phyloP scores from a whole-genome alignment of 2,113 vertebrate genomes.

The Cheilinus undulatus region DNA sequence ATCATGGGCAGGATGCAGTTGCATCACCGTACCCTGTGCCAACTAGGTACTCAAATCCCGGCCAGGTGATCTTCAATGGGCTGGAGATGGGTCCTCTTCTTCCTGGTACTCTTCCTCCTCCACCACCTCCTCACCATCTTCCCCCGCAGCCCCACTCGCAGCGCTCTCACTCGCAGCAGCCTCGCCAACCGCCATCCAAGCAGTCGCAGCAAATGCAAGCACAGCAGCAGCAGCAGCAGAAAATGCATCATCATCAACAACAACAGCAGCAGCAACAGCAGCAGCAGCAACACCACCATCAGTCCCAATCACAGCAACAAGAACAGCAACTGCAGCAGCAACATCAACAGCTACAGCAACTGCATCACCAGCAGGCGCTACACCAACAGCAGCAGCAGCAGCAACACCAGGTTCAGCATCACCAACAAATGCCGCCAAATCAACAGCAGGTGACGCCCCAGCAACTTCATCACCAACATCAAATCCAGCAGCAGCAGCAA shows the following conservation, averaged over 20 bases:
- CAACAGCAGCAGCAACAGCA: slow-evolving; percentile 63
- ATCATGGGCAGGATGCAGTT: slow-evolving; percentile 81
- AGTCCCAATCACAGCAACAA: slow-evolving; percentile 43
- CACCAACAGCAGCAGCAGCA: slow-evolving; percentile 63
- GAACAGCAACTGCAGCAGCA: slow-evolving; percentile 50
- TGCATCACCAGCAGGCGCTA: slow-evolving; percentile 57
- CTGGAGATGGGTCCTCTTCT: slow-evolving; percentile 87
- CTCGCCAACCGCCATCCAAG: slow-evolving; percentile 71
- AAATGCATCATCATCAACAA: slow-evolving; percentile 71
- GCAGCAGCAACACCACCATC: slow-evolving; percentile 47
- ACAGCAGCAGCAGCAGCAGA: slow-evolving; percentile 64
- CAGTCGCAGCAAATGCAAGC: slow-evolving; percentile 71
- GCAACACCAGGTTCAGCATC: slow-evolving; percentile 72
- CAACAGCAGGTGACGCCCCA: slow-evolving; percentile 59
- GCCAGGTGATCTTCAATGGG: slow-evolving; percentile 89
- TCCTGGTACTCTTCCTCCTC: slow-evolving; percentile 84
- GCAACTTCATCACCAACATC: slow-evolving; percentile 76
- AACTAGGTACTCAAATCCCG: slow-evolving; percentile 88
- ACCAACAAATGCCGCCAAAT: slow-evolving; percentile 68
- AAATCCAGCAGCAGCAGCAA: slow-evolving; percentile 83
- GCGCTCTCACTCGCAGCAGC: slow-evolving; percentile 76
- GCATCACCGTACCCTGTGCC: slow-evolving; percentile 84
- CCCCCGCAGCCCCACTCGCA: slow-evolving; percentile 80
- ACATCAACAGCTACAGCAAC: slow-evolving; percentile 62
- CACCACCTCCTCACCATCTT: slow-evolving; percentile 83